Evolutionary conservation across 1,140 invertebrate species (phyloP).

Genomic region (Drosophila bifasciata): DNA sequence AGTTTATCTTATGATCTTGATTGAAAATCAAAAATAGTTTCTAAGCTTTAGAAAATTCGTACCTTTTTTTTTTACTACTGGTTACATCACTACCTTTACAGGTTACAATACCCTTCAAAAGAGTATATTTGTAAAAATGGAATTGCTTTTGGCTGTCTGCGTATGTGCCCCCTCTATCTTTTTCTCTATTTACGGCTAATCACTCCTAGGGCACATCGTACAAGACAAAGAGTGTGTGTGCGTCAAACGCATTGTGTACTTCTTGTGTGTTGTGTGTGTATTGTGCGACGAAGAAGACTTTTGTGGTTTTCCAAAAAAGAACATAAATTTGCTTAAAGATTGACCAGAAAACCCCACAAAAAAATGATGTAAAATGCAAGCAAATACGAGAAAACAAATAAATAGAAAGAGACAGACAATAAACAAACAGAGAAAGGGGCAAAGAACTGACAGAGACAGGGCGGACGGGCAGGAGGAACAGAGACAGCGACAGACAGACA

Average conservation of each 20-base stretch:
- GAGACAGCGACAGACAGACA: too few species aligned
- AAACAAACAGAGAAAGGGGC: conserved; percentile 37
- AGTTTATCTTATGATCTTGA: too few species aligned
- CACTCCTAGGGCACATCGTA: too few species aligned
- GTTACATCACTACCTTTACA: too few species aligned
- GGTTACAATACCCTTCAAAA: too few species aligned
- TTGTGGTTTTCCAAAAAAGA: conserved; percentile 45
- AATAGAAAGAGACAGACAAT: conserved; percentile 28
- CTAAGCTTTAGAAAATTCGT: too few species aligned
- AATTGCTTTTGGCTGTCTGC: conserved; percentile 60
- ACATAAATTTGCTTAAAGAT: conserved; percentile 51
- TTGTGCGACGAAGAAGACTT: conserved; percentile 31
- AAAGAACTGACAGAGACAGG: background rate
- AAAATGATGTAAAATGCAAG: conserved; percentile 26
- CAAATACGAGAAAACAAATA: conserved; percentile 11
- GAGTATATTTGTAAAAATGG: conserved; percentile 33
- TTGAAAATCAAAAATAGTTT: too few species aligned
- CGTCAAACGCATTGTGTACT: too few species aligned
- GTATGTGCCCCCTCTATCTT: background rate
- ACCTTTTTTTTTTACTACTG: too few species aligned
- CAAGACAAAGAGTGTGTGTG: background rate
- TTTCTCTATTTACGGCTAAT: too few species aligned
- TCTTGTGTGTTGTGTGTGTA: conserved; percentile 17
- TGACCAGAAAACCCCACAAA: conserved; percentile 22
- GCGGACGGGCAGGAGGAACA: too few species aligned